Conservation (phyloP, 2,113 vertebrate species). For the Ailuropoda melanoleuca region DNA sequence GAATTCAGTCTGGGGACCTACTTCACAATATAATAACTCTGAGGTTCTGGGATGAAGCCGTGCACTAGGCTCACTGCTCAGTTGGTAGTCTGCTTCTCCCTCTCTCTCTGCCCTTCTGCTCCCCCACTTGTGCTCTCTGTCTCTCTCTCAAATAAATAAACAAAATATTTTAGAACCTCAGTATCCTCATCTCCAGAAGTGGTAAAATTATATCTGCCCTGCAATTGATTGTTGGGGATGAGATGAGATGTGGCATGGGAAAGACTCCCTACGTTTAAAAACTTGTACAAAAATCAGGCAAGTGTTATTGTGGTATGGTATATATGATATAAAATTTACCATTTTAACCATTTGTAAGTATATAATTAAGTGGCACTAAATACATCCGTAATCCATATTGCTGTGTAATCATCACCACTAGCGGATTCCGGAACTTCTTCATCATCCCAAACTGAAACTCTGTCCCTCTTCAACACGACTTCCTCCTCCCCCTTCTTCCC, state of each 20-base stretch:
- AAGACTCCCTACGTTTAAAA: not conserved
- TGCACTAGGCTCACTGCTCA: too few species aligned
- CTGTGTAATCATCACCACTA: not conserved
- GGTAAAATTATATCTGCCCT: not conserved
- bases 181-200: not conserved
- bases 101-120: too few species aligned
- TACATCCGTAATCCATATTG: not conserved
- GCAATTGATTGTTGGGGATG: not conserved
- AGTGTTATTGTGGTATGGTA: not conserved
- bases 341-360: not conserved
- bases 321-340: not conserved
- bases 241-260: too few species aligned
- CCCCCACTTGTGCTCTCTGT: too few species aligned
- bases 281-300: not conserved
- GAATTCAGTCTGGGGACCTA: not conserved
- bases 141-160: too few species aligned
- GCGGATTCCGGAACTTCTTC: not conserved
- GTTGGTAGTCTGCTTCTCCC: too few species aligned
- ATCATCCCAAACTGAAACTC: not conserved
- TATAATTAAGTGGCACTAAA: not conserved
- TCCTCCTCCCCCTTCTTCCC: not conserved
- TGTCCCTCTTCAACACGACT: not conserved
- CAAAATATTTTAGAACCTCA: not conserved
- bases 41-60: not conserved
- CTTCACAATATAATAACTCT: not conserved